Evolutionary conservation across 2,113 vertebrate species (phyloP).

Genomic region (Brienomyrus brachyistius): DNA sequence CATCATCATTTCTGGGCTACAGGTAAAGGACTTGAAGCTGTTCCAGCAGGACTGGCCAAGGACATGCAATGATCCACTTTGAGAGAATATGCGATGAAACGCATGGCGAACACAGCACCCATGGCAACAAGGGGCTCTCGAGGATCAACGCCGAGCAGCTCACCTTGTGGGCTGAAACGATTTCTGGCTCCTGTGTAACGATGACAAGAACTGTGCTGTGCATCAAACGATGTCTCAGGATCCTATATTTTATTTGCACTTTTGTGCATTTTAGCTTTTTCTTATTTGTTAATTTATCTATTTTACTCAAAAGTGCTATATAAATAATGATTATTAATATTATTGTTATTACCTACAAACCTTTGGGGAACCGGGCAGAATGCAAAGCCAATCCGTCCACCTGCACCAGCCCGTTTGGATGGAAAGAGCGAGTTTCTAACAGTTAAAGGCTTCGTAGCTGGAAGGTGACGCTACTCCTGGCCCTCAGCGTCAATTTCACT

Average conservation of each 20-base stretch:
- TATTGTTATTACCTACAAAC: not conserved
- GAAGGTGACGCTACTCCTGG: not conserved
- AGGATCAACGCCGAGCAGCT: not conserved
- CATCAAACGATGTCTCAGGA: not conserved
- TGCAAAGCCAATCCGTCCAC: not conserved
- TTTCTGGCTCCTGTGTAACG: no score
- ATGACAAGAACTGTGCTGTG: not conserved
- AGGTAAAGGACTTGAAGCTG: not conserved
- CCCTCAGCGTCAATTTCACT: not conserved
- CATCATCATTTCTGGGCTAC: not conserved
- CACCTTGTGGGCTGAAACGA: not conserved
- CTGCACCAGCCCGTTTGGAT: not conserved
- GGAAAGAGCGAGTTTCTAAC: not conserved
- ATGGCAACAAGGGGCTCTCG: not conserved
- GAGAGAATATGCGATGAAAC: not conserved
- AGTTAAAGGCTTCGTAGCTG: slow-evolving; percentile 6
- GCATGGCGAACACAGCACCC: not conserved
- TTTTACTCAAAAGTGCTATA: no score
- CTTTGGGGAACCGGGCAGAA: not conserved
- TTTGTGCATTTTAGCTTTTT: no score
- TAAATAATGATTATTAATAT: no score
- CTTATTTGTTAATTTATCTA: no score
- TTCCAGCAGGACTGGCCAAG: not conserved
- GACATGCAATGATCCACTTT: not conserved
- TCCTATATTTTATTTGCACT: no score